Base-by-base conservation (phyloP, 2,888 invertebrate species). In the Ophion obscuratus region DNA sequence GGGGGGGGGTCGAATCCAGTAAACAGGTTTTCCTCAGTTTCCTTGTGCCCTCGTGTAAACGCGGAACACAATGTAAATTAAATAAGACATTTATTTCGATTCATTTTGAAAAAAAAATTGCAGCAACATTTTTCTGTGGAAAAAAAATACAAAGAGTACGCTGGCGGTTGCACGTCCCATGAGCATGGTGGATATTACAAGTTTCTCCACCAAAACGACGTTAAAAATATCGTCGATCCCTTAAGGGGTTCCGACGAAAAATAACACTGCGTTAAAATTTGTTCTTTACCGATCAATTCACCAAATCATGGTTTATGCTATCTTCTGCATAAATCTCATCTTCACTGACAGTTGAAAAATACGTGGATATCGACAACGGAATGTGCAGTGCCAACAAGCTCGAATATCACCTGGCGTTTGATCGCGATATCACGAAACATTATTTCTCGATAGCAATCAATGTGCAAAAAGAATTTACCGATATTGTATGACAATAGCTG, bases 381-480 rank as follows among this genome's bases (percentile, higher is more conserved):
- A 9, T 17, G 14, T 20, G 40, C 62, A 9, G 3, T 24, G 4
- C 40, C 20, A 40, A 20, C 6, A 14, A 40, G n/a, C 87, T 77
- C 57, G 14, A 87, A 81, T 11, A 87, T 86, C 40, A 71, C 71
- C 20, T 83, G 79, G 53, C 86, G 84, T 27, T 80, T 66, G 1
- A 36, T 64, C 10, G 76, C 70, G 5, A 75, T 24, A 11, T 81
- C 74, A 10, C 82, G 78, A 40, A 87, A 77, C 5, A 44, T 61
- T 31, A 61, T 62, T 31, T 57, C 44, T 27, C 31, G 64, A 57
- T 76, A 40, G 7, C 2, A 0, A 53, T 71, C 61, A 87, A 36
- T 27, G 87, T 82, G 31, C 81, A 82, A 59, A 87, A 76, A 70
- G 84, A 87, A 77, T 81, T 86, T n/a, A 82, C 79, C 10, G 86